Conservation (phyloP, 2,797 vertebrate species). For the Molossus alvarezi region DNA sequence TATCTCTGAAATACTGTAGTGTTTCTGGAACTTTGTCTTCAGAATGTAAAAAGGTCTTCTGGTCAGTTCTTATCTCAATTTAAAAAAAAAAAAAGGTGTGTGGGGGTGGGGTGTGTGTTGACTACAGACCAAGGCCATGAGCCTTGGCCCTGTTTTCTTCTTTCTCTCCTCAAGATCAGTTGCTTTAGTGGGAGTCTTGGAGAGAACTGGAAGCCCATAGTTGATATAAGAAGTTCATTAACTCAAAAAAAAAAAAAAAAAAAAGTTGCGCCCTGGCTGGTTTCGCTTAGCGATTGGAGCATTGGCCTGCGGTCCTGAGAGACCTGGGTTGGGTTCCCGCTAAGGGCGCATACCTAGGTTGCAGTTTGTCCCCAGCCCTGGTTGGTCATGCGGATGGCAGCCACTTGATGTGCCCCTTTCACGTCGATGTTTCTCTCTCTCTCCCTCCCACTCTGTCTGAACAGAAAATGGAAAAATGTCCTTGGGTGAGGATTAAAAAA, state of each 20-base stretch:
- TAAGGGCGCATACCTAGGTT: too few species aligned
- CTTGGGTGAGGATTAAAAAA: too few species aligned
- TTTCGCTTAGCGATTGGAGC: too few species aligned
- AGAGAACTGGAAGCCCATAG: background rate
- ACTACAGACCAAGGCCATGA: background rate
- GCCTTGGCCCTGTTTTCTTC: background rate
- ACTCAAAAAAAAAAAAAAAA: constrained; percentile 19
- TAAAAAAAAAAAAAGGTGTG: background rate
- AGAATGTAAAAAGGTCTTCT: background rate
- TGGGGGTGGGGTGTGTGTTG: background rate
- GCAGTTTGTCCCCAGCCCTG: too few species aligned
- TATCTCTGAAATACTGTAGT: background rate
- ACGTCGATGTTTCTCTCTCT: too few species aligned
- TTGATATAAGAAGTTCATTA: constrained; percentile 10
- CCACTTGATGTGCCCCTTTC: too few species aligned
- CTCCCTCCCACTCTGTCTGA: too few species aligned
- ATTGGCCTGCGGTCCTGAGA: too few species aligned
- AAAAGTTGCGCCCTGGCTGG: background rate
- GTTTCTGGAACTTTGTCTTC: constrained; percentile 49
- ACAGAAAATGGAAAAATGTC: too few species aligned
- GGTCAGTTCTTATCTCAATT: background rate
- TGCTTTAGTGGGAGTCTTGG: background rate
- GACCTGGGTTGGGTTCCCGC: too few species aligned
- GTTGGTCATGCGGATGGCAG: too few species aligned
- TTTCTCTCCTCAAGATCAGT: background rate